Evolutionary conservation across 2,888 invertebrate species (phyloP).

Genomic region (Petrophora chlorosata): DNA sequence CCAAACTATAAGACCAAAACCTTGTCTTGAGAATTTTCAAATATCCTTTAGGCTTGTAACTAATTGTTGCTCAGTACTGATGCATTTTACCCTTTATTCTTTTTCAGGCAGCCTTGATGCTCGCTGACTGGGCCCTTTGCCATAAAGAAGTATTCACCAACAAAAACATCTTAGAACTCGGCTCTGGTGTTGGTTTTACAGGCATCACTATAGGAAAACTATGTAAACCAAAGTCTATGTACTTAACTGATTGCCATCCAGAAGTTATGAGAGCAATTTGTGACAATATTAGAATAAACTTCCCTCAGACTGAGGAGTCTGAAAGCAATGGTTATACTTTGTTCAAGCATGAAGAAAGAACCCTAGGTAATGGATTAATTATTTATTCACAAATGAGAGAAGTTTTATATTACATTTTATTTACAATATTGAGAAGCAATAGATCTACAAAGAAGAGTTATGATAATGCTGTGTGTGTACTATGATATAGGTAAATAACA

Average conservation of each 20-base stretch:
- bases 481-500: neutral
- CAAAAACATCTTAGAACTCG: slow-evolving; percentile 88
- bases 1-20: too few species aligned
- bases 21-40: too few species aligned
- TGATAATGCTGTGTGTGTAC: too few species aligned
- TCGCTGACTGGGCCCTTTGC: slow-evolving; percentile 88
- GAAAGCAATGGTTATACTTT: slow-evolving; percentile 27
- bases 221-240: slow-evolving; percentile 80
- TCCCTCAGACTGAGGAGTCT: too few species aligned
- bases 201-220: slow-evolving; percentile 85
- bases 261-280: slow-evolving; percentile 85
- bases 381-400: too few species aligned
- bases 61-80: too few species aligned
- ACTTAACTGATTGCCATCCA: slow-evolving; percentile 88
- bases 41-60: too few species aligned
- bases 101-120: slow-evolving; percentile 86
- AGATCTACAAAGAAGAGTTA: too few species aligned
- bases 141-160: slow-evolving; percentile 77
- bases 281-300: slow-evolving; percentile 86
- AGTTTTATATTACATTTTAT: too few species aligned
- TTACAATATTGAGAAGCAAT: too few species aligned
- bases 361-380: slow-evolving; percentile 45
- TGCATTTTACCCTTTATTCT: too few species aligned
- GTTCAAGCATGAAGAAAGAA: slow-evolving; percentile 39
- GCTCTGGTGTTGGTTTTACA: slow-evolving; percentile 90